phyloP scores from a whole-genome alignment of 2,797 vertebrate species.

The Macropus fuliginosus region DNA sequence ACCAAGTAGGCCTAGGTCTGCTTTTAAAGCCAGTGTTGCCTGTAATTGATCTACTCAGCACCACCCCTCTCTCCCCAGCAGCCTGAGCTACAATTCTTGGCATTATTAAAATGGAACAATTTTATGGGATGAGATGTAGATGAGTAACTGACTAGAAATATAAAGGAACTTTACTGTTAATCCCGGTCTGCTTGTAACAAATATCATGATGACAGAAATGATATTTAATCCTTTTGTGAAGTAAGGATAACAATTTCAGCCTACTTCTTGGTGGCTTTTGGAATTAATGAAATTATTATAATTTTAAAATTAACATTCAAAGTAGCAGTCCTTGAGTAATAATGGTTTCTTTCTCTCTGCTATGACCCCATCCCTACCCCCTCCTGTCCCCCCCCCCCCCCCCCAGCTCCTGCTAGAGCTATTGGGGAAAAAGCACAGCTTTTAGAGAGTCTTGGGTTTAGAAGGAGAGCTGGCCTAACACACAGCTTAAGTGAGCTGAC shows the following conservation, averaged over 20 bases:
- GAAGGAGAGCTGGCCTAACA: not conserved
- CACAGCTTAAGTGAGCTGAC: not conserved
- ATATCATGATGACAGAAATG: not conserved
- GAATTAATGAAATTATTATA: slow-evolving; percentile 6
- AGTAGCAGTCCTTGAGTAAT: not conserved
- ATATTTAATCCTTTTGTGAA: slow-evolving; percentile 18
- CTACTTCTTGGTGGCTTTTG: not conserved
- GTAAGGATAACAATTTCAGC: slow-evolving; percentile 1
- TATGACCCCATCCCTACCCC: too few species aligned
- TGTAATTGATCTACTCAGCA: not conserved
- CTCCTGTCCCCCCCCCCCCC: too few species aligned
- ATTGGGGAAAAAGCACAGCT: not conserved
- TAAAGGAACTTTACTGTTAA: not conserved
- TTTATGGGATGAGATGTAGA: slow-evolving; percentile 28
- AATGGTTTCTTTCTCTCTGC: not conserved
- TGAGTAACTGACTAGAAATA: not conserved
- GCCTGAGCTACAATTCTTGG: not conserved
- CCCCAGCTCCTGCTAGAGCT: not conserved
- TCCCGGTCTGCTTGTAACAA: not conserved
- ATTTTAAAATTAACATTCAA: not conserved
- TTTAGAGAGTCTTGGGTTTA: not conserved
- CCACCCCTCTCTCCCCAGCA: not conserved
- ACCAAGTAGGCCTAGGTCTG: not conserved
- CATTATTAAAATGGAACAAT: slow-evolving; percentile 31
- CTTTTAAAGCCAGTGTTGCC: not conserved